phyloP scores from a whole-genome alignment of 2,113 vertebrate genomes.

The Dolichallabes microphthalmus region DNA sequence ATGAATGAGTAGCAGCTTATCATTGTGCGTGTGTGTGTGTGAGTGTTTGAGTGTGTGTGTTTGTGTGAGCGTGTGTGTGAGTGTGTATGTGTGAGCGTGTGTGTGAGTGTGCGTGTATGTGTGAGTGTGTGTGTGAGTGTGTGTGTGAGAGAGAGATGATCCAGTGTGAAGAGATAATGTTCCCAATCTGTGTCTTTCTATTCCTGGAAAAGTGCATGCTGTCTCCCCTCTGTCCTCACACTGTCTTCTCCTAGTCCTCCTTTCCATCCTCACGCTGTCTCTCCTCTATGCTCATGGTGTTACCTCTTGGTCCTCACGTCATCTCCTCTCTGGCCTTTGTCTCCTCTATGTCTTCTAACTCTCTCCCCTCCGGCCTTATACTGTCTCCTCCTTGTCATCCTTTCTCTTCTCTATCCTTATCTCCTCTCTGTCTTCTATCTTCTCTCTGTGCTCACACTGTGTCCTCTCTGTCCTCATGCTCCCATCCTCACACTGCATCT shows the following conservation, averaged over 20 bases:
- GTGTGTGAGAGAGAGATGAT: neutral
- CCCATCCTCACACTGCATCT: neutral
- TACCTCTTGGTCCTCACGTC: neutral
- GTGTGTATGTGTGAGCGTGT: neutral
- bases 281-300: neutral
- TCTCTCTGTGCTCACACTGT: neutral
- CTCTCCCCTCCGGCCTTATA: neutral
- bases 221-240: neutral
- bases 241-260: neutral
- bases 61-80: neutral
- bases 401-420: neutral
- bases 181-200: conserved; percentile 4
- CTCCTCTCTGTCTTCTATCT: neutral
- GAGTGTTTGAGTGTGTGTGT: neutral
- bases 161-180: neutral
- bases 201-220: neutral
- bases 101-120: too few species aligned
- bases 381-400: neutral
- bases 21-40: neutral
- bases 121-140: neutral
- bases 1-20: neutral
- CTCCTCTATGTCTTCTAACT: neutral
- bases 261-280: neutral
- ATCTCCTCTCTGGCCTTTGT: neutral
- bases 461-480: neutral